phyloP scores from a whole-genome alignment of 2,797 vertebrate species.

The Clarias fuscus region DNA sequence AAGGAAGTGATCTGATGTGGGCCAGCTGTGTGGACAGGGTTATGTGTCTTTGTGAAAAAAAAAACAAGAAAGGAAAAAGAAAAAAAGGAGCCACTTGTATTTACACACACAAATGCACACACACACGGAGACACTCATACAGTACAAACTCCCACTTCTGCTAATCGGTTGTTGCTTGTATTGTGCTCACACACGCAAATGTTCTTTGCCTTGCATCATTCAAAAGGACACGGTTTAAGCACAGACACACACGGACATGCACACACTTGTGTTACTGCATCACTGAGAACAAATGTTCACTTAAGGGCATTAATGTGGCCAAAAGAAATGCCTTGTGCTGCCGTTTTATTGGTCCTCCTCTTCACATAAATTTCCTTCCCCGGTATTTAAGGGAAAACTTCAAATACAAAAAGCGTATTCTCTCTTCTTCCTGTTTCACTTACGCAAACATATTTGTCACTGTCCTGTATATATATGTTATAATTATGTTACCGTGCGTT shows the following conservation, averaged over 20 bases:
- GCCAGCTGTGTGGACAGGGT: constrained; percentile 43
- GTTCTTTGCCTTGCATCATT: constrained; percentile 31
- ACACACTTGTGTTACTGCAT: constrained; percentile 33
- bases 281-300: constrained; percentile 17
- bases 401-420: neutral
- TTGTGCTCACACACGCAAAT: constrained; percentile 32
- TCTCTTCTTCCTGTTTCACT: neutral
- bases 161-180: constrained; percentile 26
- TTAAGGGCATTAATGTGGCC: constrained; percentile 22
- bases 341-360: neutral
- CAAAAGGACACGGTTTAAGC: constrained; percentile 24
- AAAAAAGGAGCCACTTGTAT: constrained; percentile 1
- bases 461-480: neutral
- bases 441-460: neutral
- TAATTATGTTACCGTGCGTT: neutral
- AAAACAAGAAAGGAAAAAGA: neutral
- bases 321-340: constrained; percentile 9
- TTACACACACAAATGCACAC: neutral
- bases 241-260: constrained; percentile 32
- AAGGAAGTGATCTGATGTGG: constrained; percentile 44
- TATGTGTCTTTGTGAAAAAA: constrained; percentile 1
- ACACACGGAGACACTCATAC: neutral
- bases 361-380: neutral
- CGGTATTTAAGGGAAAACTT: neutral
- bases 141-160: constrained; percentile 10